Evolutionary conservation across 1,140 invertebrate species (phyloP).

Genomic region (Pseudomyrmex gracilis): DNA sequence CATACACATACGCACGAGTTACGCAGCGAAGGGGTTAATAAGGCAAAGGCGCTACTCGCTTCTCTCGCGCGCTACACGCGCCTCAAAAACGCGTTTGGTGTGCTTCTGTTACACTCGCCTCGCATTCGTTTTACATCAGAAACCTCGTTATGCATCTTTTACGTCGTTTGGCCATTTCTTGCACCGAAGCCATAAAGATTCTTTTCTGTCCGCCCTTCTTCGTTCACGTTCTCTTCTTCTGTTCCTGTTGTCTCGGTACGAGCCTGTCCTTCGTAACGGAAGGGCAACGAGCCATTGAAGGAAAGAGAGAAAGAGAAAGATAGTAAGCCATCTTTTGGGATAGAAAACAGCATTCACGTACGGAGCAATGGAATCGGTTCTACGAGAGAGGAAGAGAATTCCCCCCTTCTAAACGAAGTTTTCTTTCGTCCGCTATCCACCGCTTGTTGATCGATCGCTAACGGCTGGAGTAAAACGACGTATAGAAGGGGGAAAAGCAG

Average conservation of each 20-base stretch:
- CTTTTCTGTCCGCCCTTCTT: not conserved
- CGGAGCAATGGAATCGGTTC: not conserved
- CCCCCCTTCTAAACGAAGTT: no score
- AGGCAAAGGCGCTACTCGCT: no score
- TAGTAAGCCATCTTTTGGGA: not conserved
- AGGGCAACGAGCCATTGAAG: slow-evolving; percentile 26
- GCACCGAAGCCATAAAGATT: slow-evolving; percentile 33
- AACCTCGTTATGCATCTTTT: slow-evolving; percentile 28
- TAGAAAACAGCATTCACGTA: not conserved
- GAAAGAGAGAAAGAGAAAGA: not conserved
- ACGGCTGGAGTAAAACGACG: no score
- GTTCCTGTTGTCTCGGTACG: slow-evolving; percentile 4
- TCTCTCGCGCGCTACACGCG: no score
- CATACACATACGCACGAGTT: no score
- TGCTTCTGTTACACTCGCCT: not conserved
- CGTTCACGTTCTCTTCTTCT: not conserved
- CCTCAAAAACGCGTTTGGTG: no score
- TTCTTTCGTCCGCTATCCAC: no score
- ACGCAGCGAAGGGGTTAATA: no score
- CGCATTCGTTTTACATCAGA: slow-evolving; percentile 31
- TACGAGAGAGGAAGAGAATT: no score
- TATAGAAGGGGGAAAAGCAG: no score
- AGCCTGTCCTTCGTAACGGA: slow-evolving; percentile 31
- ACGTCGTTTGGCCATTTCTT: slow-evolving; percentile 14
- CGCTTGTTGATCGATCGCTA: no score